phyloP scores from a whole-genome alignment of 2,113 vertebrate species.

The Erythrocercus mccallii region DNA sequence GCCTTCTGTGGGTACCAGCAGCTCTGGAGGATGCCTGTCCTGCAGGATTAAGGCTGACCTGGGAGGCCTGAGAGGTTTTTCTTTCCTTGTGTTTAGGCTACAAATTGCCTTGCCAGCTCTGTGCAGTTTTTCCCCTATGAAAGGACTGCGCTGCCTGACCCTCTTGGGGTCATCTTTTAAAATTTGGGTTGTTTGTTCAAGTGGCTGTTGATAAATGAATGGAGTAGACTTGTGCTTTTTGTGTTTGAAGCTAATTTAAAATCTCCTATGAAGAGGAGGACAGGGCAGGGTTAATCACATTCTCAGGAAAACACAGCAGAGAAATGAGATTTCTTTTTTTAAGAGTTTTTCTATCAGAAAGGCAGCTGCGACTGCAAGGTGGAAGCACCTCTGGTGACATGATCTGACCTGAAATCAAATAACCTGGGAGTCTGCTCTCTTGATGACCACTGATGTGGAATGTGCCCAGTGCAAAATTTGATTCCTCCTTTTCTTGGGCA shows the following conservation, averaged over 20 bases:
- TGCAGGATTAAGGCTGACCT: not conserved
- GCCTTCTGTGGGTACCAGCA: not conserved
- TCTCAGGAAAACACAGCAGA: not conserved
- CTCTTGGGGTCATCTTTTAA: not conserved
- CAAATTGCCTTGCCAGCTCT: not conserved
- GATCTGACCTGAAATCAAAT: not conserved
- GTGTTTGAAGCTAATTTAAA: not conserved
- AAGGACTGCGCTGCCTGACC: accelerated
- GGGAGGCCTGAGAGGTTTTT: not conserved
- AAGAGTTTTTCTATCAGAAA: not conserved
- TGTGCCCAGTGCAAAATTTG: not conserved
- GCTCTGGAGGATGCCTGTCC: not conserved
- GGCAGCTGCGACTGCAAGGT: not conserved
- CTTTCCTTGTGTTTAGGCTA: not conserved
- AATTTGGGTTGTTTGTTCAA: not conserved
- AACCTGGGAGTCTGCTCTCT: not conserved
- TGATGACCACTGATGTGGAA: accelerated
- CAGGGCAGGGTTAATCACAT: not conserved
- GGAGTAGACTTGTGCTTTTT: not conserved
- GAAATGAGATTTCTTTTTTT: not conserved
- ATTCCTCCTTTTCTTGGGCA: not conserved
- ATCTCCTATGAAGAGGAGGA: not conserved
- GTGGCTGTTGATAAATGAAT: not conserved
- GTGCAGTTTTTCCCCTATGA: not conserved
- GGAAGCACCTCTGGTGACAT: not conserved